Evolutionary conservation across 2,888 invertebrate genomes (phyloP).

Genomic region (Noctua janthe): DNA sequence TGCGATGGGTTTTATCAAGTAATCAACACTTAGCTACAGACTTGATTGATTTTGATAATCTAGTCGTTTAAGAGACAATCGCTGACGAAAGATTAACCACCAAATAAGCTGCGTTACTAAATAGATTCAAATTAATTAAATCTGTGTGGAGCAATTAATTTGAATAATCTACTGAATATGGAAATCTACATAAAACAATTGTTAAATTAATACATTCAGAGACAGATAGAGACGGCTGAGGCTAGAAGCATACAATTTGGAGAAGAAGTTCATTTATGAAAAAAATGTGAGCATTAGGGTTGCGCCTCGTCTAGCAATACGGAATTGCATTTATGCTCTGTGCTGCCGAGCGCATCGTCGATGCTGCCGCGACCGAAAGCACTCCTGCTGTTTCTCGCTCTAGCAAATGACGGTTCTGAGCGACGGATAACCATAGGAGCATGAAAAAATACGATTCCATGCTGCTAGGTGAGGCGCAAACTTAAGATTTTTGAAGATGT

Average conservation of each 20-base stretch:
- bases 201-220: background rate
- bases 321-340: background rate
- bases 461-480: background rate
- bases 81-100: background rate
- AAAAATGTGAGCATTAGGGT: background rate
- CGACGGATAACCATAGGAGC: background rate
- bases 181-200: background rate
- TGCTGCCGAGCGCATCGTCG: background rate
- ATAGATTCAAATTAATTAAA: slow-evolving; percentile 2
- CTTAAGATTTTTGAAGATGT: background rate
- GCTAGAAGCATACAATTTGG: background rate
- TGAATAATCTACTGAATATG: background rate
- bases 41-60: background rate
- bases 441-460: background rate
- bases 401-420: background rate
- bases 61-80: background rate
- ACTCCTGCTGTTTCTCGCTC: background rate
- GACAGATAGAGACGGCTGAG: background rate
- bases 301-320: background rate
- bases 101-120: background rate
- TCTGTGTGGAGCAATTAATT: background rate
- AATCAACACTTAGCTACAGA: too few relatives aligned
- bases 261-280: background rate
- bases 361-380: background rate
- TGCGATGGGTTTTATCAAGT: background rate